phyloP scores from a whole-genome alignment of 2,888 invertebrate genomes.

The Phengaris alcon region DNA sequence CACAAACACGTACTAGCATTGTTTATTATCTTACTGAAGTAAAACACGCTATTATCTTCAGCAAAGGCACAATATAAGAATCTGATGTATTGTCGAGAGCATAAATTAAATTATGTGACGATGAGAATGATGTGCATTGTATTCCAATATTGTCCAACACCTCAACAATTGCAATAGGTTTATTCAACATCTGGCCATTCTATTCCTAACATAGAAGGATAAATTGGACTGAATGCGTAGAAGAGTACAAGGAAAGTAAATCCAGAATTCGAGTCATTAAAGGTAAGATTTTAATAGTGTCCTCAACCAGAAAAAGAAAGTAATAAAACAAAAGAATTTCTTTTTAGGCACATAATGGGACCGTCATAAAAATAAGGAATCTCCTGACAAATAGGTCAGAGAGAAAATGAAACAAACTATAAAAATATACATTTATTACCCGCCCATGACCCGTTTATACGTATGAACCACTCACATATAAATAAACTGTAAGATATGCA shows the following conservation, averaged over 20 bases:
- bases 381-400: constrained; percentile 26
- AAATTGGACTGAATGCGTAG: background rate
- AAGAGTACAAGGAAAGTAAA: background rate
- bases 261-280: background rate
- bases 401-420: constrained; percentile 26
- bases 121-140: background rate
- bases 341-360: background rate
- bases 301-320: background rate
- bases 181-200: background rate
- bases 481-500: constrained; percentile 17
- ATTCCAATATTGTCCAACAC: background rate
- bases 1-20: constrained; percentile 15
- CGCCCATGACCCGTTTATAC: constrained; percentile 29
- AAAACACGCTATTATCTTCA: constrained; percentile 1
- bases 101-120: too few species aligned
- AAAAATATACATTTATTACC: constrained; percentile 21
- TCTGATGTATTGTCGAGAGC: background rate
- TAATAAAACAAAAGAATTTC: constrained; percentile 11
- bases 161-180: background rate
- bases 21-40: constrained; percentile 7
- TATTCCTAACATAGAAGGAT: too few species aligned
- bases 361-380: constrained; percentile 19
- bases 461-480: background rate
- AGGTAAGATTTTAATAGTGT: constrained; percentile 1
- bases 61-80: background rate